phyloP scores from a whole-genome alignment of 2,797 vertebrate species.

The Pseudomugil gertrudae region DNA sequence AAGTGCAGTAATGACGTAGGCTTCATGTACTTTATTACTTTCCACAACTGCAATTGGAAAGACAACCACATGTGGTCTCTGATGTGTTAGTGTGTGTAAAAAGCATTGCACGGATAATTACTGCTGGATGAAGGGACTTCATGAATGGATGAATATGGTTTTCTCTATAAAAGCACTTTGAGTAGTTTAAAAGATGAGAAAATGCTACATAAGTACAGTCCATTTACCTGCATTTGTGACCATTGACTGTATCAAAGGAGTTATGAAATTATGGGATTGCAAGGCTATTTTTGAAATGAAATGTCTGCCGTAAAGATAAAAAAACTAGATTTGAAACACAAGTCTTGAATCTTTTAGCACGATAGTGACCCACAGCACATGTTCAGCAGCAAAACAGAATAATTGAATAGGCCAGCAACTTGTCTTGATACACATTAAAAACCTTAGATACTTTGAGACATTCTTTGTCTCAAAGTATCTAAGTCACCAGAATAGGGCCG shows the following conservation, averaged over 20 bases:
- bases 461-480: conserved; percentile 73
- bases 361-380: neutral
- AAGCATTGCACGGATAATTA: too few species aligned
- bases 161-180: neutral
- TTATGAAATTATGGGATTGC: neutral
- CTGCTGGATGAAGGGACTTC: too few species aligned
- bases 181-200: neutral
- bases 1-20: too few species aligned
- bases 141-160: neutral
- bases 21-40: too few species aligned
- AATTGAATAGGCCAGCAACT: neutral
- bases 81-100: too few species aligned
- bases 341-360: neutral
- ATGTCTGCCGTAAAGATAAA: neutral
- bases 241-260: neutral
- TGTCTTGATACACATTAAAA: too few species aligned
- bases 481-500: conserved; percentile 63
- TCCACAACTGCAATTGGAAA: too few species aligned
- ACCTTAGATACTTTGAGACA: too few species aligned
- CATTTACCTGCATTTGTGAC: neutral
- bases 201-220: neutral
- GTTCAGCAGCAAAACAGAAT: neutral
- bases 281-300: neutral
- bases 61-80: too few species aligned
- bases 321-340: neutral